These are phyloP conservation scores for Phthorimaea operculella DNA, from an alignment of 1,140 invertebrate genomes.

Conservation along the genomic window DNA sequence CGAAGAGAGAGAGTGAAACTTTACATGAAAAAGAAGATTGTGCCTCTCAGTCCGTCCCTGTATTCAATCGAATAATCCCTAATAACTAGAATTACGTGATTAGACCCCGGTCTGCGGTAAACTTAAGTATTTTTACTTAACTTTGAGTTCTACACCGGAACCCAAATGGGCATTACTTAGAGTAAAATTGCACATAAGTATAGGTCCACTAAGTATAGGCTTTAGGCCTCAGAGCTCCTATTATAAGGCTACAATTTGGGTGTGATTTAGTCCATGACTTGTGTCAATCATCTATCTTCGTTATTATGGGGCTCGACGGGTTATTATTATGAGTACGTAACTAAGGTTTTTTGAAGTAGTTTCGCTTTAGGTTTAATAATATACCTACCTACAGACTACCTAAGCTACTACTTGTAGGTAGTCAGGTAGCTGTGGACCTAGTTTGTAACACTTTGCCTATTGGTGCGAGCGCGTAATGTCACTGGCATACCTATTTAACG, in stretches of 20 bases:
- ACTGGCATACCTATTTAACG: too few species aligned
- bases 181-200: not conserved
- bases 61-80: conserved; percentile 1
- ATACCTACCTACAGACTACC: too few species aligned
- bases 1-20: too few species aligned
- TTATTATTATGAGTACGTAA: too few species aligned
- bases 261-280: not conserved
- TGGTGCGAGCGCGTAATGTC: too few species aligned
- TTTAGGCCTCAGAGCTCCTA: not conserved
- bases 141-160: not conserved
- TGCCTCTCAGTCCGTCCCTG: not conserved
- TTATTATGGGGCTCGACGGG: not conserved
- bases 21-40: too few species aligned
- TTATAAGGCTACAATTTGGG: not conserved
- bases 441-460: too few species aligned
- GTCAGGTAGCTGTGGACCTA: too few species aligned
- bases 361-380: too few species aligned
- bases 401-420: too few species aligned
- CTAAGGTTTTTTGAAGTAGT: too few species aligned
- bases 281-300: conserved; percentile 1
- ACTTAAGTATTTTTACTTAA: conserved; percentile 1
- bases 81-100: conserved; percentile 1
- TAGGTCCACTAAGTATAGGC: not conserved
- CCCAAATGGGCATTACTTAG: not conserved
- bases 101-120: not conserved